Evolutionary conservation across 2,888 invertebrate genomes (phyloP), one percentile per base, ranked within the genome.

Genomic region (Muscina levida): DNA sequence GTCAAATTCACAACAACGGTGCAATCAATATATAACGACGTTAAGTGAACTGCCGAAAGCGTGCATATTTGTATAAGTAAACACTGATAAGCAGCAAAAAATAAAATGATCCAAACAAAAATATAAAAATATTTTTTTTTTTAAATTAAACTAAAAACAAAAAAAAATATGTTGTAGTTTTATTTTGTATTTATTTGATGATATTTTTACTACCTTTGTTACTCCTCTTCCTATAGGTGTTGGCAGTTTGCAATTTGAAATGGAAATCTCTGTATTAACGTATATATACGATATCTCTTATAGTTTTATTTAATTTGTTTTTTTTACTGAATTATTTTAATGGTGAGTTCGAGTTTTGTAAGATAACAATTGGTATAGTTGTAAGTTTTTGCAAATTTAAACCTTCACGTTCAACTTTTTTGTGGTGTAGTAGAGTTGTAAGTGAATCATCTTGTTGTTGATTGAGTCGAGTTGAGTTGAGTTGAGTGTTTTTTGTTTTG

Each of bases 1-100:
- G 17, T 39, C 42, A 46, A 73, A 71, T 71, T 77, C 74, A 77
- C 77, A 81, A 77, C 51, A 74, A 65, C 72, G 10, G 81, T 77
- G 81, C 74, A 77, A 59, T 22, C 74, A 77, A 59, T 22, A 37
- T 19, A 1, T 80, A 72, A 76, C 70, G 65, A 66, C 31, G 19
- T 31, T 31, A 8, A 31, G 4, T 31, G 31, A 31, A 31, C 31
- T n/a, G n/a, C n/a, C n/a, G 19, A 11, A 57, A 72, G 74, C 31
- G 31, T 81, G 81, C 68, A 68, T 22, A 24, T 31, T 5, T 31
- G 8, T 31, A 31, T 31, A 31, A 31, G n/a, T 31, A 46, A 75
- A 70, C 72, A 65, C 37, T 24, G 15, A 22, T 57, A 76, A 80
- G 56, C 67, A 57, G 42, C 24, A 66, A 39, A 31, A 11, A 48